Conservation (phyloP, 1,140 invertebrate species). For the Drosophila subobscura region DNA sequence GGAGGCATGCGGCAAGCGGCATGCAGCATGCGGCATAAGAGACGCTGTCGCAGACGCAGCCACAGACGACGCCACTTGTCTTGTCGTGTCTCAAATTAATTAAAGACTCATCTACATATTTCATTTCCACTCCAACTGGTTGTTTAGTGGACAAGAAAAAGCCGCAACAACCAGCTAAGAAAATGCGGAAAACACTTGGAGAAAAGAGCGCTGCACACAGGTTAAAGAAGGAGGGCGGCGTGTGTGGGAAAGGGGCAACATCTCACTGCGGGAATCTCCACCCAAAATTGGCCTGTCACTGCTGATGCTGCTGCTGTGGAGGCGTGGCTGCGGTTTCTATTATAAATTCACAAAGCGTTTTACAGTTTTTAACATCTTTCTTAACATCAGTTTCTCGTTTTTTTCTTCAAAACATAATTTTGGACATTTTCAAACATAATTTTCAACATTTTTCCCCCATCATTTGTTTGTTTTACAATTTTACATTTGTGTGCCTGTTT, state of each 20-base stretch:
- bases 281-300: constrained; percentile 75
- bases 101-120: constrained; percentile 83
- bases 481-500: constrained; percentile 60
- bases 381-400: constrained; percentile 13
- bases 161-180: constrained; percentile 41
- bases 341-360: constrained; percentile 57
- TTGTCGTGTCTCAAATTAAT: constrained; percentile 82
- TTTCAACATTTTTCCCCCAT: background rate
- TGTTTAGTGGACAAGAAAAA: constrained; percentile 58
- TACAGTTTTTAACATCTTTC: constrained; percentile 63
- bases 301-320: constrained; percentile 28
- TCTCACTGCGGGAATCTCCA: constrained; percentile 61
- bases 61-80: constrained; percentile 77
- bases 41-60: constrained; percentile 55
- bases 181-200: constrained; percentile 75
- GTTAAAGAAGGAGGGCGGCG: constrained; percentile 3
- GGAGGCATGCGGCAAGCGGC: constrained; percentile 56
- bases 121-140: constrained; percentile 81
- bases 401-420: constrained; percentile 36
- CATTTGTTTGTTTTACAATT: constrained; percentile 50
- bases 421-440: constrained; percentile 36
- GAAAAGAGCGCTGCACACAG: background rate
- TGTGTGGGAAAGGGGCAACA: constrained; percentile 12
- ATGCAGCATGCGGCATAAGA: background rate
- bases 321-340: constrained; percentile 18